Base-by-base conservation (phyloP, 2,113 vertebrate genomes). In the Stictonetta naevosa region DNA sequence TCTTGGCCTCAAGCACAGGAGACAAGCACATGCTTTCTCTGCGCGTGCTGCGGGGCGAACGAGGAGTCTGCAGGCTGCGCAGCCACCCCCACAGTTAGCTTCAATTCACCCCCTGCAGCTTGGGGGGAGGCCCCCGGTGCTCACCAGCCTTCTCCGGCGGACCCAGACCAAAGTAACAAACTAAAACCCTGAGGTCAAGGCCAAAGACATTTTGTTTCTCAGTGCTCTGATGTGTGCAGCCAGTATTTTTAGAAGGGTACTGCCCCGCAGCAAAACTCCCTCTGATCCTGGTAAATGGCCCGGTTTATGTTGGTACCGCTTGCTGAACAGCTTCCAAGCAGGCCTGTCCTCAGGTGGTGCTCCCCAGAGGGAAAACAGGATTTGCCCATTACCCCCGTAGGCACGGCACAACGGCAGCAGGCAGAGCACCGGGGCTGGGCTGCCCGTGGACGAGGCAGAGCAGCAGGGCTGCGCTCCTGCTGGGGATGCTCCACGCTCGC, bases 101-200 rank as follows among this genome's bases (percentile, higher is more conserved):
- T 42, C 44, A 19, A 10, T 20, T 46, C 44, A 4, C 44, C 44
- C 44, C 44, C 44, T 46, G 44, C 44, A 5, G 44, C 44, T 20
- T 19, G 18, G 44, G 44, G 44, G 44, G 44, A 53, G 52, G 44
- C 40, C 2, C 3, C 0, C 1, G 28, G 13, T 1, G 0, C 23
- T n/a, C 16, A 0, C 42, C 42, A n/a, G 56, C 62, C 83, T 25
- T 5, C 50, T 6, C 28, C 1, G 0, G 2, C 13, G 10, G 5
- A 2, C 38, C 25, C 6, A 0, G 3, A 23, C 15, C 0, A 0
- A 31, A 81, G 52, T 5, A 23, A n/a, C 9, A 4, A 29, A 20
- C 25, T 4, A 3, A 7, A 1, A 17, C 29, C 71, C 36, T 4
- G 0, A 5, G 40, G 56, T 6, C 90, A 31, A 6, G 7, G 3